These are phyloP conservation scores for Triplophysa bombifrons DNA, from an alignment of 2,797 vertebrate species.

Conservation along the genomic window DNA sequence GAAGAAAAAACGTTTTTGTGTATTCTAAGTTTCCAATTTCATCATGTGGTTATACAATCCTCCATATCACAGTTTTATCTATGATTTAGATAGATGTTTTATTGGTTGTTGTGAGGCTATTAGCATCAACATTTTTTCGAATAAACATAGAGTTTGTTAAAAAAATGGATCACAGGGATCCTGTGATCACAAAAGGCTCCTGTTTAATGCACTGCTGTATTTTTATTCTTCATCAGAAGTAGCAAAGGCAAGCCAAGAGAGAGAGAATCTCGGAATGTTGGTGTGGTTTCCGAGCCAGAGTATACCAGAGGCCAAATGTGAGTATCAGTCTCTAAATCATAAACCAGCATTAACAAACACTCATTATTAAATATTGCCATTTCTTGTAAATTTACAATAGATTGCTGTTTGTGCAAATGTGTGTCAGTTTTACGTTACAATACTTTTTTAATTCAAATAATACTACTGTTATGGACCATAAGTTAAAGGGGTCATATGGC, in stretches of 20 bases:
- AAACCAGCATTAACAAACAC: not conserved
- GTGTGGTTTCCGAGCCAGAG: constrained; percentile 94
- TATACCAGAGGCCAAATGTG: constrained; percentile 90
- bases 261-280: constrained; percentile 92
- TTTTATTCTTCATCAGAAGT: constrained; percentile 71
- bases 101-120: not conserved
- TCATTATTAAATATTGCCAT: constrained; percentile 5
- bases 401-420: no score
- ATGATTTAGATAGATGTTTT: not conserved
- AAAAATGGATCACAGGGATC: not conserved
- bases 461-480: no score
- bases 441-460: no score
- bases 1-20: not conserved
- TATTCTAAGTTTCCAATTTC: not conserved
- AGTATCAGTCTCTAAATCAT: constrained; percentile 55
- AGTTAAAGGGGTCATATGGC: no score
- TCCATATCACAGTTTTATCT: not conserved
- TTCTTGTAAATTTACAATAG: not conserved
- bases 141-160: not conserved
- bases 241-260: constrained; percentile 85
- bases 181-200: no score
- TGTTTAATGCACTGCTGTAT: constrained; percentile 5
- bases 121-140: not conserved
- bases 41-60: not conserved
- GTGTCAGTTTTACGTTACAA: no score